Evolutionary conservation across 2,797 vertebrate genomes (phyloP).

Genomic region (Avahi laniger): DNA sequence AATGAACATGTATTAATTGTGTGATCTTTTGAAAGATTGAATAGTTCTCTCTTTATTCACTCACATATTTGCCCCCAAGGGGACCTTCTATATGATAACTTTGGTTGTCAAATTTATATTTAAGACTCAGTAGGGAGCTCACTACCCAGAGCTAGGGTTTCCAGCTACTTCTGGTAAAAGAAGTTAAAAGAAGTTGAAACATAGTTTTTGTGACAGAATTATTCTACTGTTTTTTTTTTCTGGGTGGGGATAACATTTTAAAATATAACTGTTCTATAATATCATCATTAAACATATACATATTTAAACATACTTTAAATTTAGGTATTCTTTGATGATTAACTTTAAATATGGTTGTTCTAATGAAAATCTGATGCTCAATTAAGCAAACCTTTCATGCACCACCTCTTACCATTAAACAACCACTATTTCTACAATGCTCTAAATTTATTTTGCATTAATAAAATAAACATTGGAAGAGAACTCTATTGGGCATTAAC

Average conservation of each 20-base stretch:
- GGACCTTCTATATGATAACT: not conserved
- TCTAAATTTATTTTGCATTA: slow-evolving; percentile 44
- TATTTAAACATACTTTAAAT: not conserved
- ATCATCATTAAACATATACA: not conserved
- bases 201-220: slow-evolving; percentile 5
- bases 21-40: not conserved
- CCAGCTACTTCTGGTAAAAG: not conserved
- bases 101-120: not conserved
- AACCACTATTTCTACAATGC: not conserved
- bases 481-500: not conserved
- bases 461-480: slow-evolving; percentile 43
- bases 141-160: not conserved
- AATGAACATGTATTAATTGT: not conserved
- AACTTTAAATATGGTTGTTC: not conserved
- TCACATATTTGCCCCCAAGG: not conserved
- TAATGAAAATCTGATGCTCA: not conserved
- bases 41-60: not conserved
- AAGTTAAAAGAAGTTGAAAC: not conserved
- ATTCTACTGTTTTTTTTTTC: not conserved
- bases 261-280: slow-evolving; percentile 3
- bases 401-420: not conserved
- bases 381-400: not conserved
- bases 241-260: not conserved
- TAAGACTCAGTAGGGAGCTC: not conserved
- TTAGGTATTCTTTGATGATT: slow-evolving; percentile 7